Conservation (phyloP, 37 sponge, comb jelly and placozoan species). For the Cliona cf. orientalis region DNA sequence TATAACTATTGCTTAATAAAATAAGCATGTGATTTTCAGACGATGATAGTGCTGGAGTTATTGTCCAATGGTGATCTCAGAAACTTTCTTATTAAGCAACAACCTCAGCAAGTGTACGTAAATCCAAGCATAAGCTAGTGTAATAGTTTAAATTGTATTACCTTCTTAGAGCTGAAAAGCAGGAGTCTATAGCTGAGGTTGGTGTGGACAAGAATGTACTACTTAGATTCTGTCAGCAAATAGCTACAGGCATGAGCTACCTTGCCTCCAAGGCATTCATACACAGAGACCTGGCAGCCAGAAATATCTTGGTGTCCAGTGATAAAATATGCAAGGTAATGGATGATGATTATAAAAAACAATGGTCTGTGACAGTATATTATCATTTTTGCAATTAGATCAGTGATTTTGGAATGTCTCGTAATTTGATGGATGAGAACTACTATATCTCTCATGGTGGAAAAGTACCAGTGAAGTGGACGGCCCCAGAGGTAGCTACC, state of each 20-base stretch:
- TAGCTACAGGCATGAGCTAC: slow-evolving; percentile 19
- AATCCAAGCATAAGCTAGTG: background rate
- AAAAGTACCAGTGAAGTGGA: too few relatives aligned
- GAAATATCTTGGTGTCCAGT: slow-evolving; percentile 10
- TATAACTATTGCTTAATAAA: background rate
- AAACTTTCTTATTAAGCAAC: slow-evolving; percentile 27
- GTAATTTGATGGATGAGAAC: too few relatives aligned
- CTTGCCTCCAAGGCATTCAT: slow-evolving; percentile 9
- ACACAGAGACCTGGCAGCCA: slow-evolving; percentile 31
- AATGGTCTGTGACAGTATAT: too few relatives aligned
- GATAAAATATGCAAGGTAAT: slow-evolving; percentile 23
- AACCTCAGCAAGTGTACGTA: slow-evolving; percentile 18
- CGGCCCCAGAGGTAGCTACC: too few relatives aligned
- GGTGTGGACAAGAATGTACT: too few relatives aligned
- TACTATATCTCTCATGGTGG: too few relatives aligned
- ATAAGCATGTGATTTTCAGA: slow-evolving; percentile 6
- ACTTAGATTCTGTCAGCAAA: slow-evolving; percentile 19
- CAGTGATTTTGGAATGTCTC: too few relatives aligned
- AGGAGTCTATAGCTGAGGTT: too few relatives aligned
- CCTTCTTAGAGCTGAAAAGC: too few relatives aligned
- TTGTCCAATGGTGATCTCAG: slow-evolving; percentile 54
- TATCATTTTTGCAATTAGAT: too few relatives aligned
- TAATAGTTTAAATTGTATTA: too few relatives aligned
- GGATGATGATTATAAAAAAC: background rate
- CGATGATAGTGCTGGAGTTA: slow-evolving; percentile 69